Base-by-base conservation (phyloP, 2,888 invertebrate genomes). In the Andricus curvator region DNA sequence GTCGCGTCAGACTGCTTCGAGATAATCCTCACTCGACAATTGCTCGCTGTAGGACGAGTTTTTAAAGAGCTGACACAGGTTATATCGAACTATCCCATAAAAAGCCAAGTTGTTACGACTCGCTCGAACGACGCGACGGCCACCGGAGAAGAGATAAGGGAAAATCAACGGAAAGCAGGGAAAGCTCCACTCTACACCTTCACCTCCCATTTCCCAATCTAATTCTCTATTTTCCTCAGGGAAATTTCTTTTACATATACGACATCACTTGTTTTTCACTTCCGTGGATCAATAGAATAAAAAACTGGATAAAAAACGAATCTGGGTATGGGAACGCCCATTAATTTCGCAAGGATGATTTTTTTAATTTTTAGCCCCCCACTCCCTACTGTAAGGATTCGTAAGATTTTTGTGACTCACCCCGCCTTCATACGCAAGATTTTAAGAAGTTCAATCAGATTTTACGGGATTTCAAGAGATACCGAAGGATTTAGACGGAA, bases 1-100 rank as follows among this genome's bases (percentile, higher is more conserved):
- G 37, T 37, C 37, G 37, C 37, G 8, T 37, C 37, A 29, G 51
- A 51, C 56, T 29, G 74, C 74, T 56, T 33, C 33, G n/a, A 74
- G 74, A 74, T 74, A 74, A 74, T 74, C 56, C 56, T 74, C 74
- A 74, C 74, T 74, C 56, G 56, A 74, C 74, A 74, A 74, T 74
- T 74, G 74, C 56, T 74, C 74, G 56, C 74, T 56, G 74, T 74
- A 74, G 56, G 56, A 56, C 56, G 56, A 74, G 29, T 74, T 74
- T 74, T 74, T 56, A 74, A 74, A 56, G 74, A 74, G 74, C 74
- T 74, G 74, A 74, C 74, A 56, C 56, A 56, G 56, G 74, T 56
- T 74, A 74, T 56, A 74, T 56, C 37, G 56, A 74, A 74, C 51
- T 56, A 56, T 74, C 37, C 33, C 74, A 74, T 74, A 74, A 74